Base-by-base conservation (phyloP, 2,888 invertebrate genomes). In the Rhamphomyia laevipes region DNA sequence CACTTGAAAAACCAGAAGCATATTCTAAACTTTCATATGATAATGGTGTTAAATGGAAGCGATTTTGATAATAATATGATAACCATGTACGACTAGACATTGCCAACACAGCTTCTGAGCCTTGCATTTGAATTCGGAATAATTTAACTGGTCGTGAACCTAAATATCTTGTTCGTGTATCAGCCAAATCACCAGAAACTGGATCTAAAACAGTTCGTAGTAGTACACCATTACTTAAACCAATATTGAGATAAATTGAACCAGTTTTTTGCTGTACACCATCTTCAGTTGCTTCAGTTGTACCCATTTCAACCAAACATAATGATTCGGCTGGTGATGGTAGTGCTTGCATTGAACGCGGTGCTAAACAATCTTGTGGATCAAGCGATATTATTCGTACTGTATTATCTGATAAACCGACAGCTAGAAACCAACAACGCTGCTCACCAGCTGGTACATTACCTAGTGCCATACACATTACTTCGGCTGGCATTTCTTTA, bases 1-100 rank as follows among this genome's bases (percentile, higher is more conserved):
- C 97, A 72, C 78, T 78, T 56, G 86, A 86, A 69, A 99, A 99
- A 4, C 96, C 96, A 2, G 96, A 93, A 0, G 99, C 97, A 71
- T 92, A 96, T 66, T 99, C 99, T 50, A 99, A 73, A 49, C 92
- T 87, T 69, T 96, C 96, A 64, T 99, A 99, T 0, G 95, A 95
- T 1, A 96, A 71, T 0, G 96, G 96, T 0, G 96, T 96, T 43
- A 97, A 74, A 69, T 96, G 95, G 63, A 93, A 93, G 47, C 90
- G 78, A 71, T 92, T 96, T 70, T 99, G 99, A 68, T 97, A 95
- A 62, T 93, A 93, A 66, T 99, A 99, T 62, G 95, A 94, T 21
- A 99, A 75, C 99, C 99, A 99, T 0, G 95, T 92, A 56, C 99
- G 78, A 57, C 94, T 95, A 1, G 96, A 97, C 79, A 97, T 94